Percentiles rank a stretch among this genome's conserved stretches.
Evolutionary conservation across 2,113 vertebrate species (phyloP).

Genomic region (Nibea coibor): DNA sequence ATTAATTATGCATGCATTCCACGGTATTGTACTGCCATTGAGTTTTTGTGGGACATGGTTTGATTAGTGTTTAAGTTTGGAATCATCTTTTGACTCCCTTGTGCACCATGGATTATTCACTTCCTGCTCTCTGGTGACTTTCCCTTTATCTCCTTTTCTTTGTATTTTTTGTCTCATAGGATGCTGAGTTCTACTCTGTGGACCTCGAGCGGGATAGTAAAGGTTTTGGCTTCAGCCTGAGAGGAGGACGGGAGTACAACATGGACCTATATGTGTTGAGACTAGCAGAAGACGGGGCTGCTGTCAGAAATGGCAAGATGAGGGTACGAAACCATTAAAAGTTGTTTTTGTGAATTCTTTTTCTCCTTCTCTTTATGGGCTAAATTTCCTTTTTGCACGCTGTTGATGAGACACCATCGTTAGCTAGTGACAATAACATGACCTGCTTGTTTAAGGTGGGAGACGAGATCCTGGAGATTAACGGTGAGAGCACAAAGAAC

Average conservation of each 20-base stretch:
- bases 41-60: conserved; percentile 54
- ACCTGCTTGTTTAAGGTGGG: conserved; percentile 86
- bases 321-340: conserved; percentile 84
- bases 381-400: background rate
- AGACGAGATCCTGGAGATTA: conserved; percentile 98
- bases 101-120: conserved; percentile 31
- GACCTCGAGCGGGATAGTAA: conserved; percentile 97
- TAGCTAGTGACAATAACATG: conserved; percentile 2
- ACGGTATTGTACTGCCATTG: conserved; percentile 56
- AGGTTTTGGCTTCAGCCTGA: conserved; percentile 97
- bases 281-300: conserved; percentile 96
- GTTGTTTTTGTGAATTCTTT: background rate
- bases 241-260: conserved; percentile 96
- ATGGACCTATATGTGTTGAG: conserved; percentile 98
- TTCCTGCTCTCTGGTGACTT: conserved; percentile 66
- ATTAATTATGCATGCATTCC: conserved; percentile 73
- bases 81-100: conserved; percentile 43
- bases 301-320: conserved; percentile 96
- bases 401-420: background rate
- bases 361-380: background rate
- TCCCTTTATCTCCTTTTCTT: conserved; percentile 60
- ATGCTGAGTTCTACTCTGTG: conserved; percentile 97
- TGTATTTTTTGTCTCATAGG: conserved; percentile 78
- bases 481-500: conserved; percentile 98
- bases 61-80: conserved; percentile 61